Evolutionary conservation across 2,888 invertebrate genomes (phyloP).

Genomic region (Leptinotarsa tumamoca): DNA sequence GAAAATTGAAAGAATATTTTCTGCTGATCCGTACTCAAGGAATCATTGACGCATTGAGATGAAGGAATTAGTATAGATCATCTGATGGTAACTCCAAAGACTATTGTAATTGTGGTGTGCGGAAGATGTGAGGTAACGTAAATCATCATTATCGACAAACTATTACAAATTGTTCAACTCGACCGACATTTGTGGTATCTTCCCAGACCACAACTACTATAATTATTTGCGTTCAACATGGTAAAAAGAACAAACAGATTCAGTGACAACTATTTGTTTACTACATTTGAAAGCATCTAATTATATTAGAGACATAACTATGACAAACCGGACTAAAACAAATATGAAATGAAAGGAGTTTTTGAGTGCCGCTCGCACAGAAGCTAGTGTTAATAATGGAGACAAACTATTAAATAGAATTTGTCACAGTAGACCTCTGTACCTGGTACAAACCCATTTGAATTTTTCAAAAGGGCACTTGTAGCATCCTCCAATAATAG

Average conservation of each 20-base stretch:
- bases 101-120: no score
- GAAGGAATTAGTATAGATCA: no score
- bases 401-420: conserved; percentile 50
- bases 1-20: no score
- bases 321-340: conserved; percentile 48
- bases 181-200: neutral
- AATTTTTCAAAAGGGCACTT: conserved; percentile 55
- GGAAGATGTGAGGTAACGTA: no score
- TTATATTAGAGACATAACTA: conserved; percentile 46
- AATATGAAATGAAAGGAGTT: conserved; percentile 46
- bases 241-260: conserved; percentile 1
- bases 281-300: conserved; percentile 48
- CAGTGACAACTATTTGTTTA: conserved; percentile 33
- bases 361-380: conserved; percentile 44
- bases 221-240: neutral
- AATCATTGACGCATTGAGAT: no score
- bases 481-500: conserved; percentile 51
- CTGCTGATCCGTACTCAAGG: no score
- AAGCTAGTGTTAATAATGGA: conserved; percentile 48
- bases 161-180: no score
- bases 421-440: conserved; percentile 51
- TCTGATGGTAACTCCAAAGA: no score
- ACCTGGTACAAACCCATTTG: conserved; percentile 54
- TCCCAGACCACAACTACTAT: neutral
- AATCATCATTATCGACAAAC: no score